Percentiles rank a stretch among this genome's conserved stretches.
These are phyloP conservation scores for Prorops nasuta DNA, from an alignment of 1,140 invertebrate species.

Conservation along the genomic window DNA sequence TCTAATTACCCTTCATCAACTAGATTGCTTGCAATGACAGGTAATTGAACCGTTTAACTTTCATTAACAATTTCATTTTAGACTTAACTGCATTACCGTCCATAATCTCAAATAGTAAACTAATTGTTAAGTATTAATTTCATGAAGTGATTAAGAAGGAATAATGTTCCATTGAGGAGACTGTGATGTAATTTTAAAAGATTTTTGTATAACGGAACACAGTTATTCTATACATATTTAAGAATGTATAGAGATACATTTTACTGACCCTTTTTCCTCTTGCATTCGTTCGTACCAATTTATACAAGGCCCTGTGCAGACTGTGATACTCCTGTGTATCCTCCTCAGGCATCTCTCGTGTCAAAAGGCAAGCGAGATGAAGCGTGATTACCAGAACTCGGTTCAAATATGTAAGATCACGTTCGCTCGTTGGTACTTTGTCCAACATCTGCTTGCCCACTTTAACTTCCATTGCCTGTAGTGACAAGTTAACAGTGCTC, in stretches of 20 bases:
- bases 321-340: constrained; percentile 56
- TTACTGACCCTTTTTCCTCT: constrained; percentile 43
- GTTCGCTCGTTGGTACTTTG: constrained; percentile 62
- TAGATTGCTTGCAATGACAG: no score
- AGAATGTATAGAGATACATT: constrained; percentile 1
- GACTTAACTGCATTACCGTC: no score
- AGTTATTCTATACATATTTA: background rate
- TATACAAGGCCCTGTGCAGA: constrained; percentile 66
- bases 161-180: no score
- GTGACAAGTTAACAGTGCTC: no score
- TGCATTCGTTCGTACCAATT: constrained; percentile 76
- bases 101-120: no score
- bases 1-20: no score
- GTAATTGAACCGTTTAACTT: no score
- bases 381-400: constrained; percentile 83
- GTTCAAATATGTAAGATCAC: constrained; percentile 75
- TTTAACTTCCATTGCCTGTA: constrained; percentile 55
- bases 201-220: background rate
- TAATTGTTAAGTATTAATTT: no score
- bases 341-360: constrained; percentile 59
- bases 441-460: constrained; percentile 54
- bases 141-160: no score
- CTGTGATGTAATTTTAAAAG: no score
- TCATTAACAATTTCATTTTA: no score
- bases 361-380: constrained; percentile 75